Conservation (phyloP, 2,797 vertebrate species). For the Paguma larvata region DNA sequence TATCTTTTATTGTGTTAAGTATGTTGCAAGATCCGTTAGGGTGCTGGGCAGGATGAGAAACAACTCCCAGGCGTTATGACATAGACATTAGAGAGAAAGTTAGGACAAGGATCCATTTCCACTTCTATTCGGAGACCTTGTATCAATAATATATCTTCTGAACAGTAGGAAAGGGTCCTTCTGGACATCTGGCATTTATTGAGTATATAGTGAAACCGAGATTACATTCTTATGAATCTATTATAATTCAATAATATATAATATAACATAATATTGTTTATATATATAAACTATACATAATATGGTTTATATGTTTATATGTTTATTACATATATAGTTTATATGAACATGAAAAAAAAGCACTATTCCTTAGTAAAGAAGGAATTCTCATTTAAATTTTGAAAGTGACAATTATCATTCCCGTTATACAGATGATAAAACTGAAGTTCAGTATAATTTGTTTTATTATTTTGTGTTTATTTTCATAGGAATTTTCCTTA, state of each 20-base stretch:
- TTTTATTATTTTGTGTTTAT: neutral
- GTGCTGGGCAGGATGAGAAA: neutral
- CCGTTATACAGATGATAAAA: neutral
- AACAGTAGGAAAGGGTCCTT: neutral
- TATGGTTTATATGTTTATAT: too few relatives aligned
- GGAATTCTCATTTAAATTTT: neutral
- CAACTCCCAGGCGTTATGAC: too few relatives aligned
- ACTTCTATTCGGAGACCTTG: neutral
- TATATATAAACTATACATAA: too few relatives aligned
- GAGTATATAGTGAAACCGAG: neutral
- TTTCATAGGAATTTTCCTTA: neutral
- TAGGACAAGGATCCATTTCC: neutral
- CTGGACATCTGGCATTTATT: neutral
- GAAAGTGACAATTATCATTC: neutral
- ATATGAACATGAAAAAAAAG: neutral
- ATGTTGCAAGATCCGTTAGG: neutral
- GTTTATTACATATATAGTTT: too few relatives aligned
- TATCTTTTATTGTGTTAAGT: neutral
- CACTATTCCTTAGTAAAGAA: neutral
- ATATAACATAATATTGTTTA: neutral
- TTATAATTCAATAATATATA: neutral
- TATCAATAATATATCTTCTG: neutral
- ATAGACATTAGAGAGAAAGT: neutral
- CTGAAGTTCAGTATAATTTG: neutral
- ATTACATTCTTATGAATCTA: neutral